Evolutionary conservation across 2,888 invertebrate species (phyloP).

Genomic region (Yponomeuta evonymella): DNA sequence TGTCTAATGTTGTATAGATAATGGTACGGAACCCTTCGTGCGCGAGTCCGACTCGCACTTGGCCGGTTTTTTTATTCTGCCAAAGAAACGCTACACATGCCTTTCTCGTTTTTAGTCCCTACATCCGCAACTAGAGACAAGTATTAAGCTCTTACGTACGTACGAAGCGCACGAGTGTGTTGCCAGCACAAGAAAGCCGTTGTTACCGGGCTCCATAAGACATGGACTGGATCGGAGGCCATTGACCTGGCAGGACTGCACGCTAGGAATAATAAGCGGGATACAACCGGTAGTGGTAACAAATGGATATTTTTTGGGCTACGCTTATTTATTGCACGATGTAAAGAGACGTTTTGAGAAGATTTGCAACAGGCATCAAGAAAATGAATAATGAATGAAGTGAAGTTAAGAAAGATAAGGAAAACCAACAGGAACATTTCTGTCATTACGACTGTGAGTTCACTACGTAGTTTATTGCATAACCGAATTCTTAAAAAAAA

Average conservation of each 20-base stretch:
- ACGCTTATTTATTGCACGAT: background rate
- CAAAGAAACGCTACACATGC: too few species aligned
- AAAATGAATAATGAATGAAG: background rate
- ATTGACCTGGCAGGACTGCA: constrained; percentile 66
- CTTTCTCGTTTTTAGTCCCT: too few species aligned
- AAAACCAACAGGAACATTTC: background rate
- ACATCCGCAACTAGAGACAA: too few species aligned
- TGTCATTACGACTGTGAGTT: background rate
- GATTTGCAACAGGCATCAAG: background rate
- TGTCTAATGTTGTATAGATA: too few species aligned
- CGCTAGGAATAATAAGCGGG: constrained; percentile 58
- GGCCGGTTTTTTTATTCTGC: too few species aligned
- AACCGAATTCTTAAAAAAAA: too few species aligned
- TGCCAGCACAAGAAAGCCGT: constrained; percentile 43
- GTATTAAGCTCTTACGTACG: background rate
- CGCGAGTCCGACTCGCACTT: too few species aligned
- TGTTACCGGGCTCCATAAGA: constrained; percentile 52
- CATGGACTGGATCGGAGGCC: constrained; percentile 70
- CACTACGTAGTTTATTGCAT: background rate
- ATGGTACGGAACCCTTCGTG: too few species aligned
- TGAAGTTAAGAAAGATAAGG: background rate
- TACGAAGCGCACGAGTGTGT: background rate
- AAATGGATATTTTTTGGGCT: background rate
- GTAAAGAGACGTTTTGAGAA: background rate
- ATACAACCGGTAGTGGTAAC: constrained; percentile 17